Conservation (phyloP, 2,113 vertebrate species). For the Istiophorus platypterus region DNA sequence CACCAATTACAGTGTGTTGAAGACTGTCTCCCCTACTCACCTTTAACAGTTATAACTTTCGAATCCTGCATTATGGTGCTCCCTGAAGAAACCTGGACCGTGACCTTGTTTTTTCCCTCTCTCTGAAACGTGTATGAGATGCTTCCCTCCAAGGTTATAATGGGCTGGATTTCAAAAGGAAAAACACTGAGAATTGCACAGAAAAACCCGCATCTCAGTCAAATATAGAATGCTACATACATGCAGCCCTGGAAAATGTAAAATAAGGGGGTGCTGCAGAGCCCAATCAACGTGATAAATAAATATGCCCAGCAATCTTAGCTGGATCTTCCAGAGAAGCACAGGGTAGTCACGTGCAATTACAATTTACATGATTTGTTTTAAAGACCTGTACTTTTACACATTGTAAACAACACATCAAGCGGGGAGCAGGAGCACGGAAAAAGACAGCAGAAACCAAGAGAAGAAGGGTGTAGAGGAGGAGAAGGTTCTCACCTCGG, state of each 20-base stretch:
- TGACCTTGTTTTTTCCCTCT: conserved; percentile 91
- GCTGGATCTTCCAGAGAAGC: conserved; percentile 33
- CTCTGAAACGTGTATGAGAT: conserved; percentile 87
- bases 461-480: conserved; percentile 4
- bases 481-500: conserved; percentile 86
- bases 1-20: conserved; percentile 68
- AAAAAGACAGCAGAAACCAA: conserved; percentile 24
- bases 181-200: conserved; percentile 54
- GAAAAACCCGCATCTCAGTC: conserved; percentile 26
- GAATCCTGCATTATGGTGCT: conserved; percentile 92
- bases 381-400: conserved; percentile 36
- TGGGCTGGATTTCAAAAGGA: conserved; percentile 85
- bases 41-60: conserved; percentile 92
- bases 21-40: conserved; percentile 79
- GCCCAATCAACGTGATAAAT: conserved; percentile 64
- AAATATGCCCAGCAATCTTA: conserved; percentile 57
- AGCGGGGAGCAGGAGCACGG: conserved; percentile 10
- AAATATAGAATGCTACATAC: conserved; percentile 41
- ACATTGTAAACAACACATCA: conserved; percentile 22
- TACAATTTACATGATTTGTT: conserved; percentile 50
- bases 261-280: conserved; percentile 65
- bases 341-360: conserved; percentile 30
- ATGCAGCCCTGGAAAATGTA: conserved; percentile 61
- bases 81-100: conserved; percentile 93
- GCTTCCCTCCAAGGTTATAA: conserved; percentile 95